Conservation (phyloP, 2,113 vertebrate species). For the Alethe castanea region DNA sequence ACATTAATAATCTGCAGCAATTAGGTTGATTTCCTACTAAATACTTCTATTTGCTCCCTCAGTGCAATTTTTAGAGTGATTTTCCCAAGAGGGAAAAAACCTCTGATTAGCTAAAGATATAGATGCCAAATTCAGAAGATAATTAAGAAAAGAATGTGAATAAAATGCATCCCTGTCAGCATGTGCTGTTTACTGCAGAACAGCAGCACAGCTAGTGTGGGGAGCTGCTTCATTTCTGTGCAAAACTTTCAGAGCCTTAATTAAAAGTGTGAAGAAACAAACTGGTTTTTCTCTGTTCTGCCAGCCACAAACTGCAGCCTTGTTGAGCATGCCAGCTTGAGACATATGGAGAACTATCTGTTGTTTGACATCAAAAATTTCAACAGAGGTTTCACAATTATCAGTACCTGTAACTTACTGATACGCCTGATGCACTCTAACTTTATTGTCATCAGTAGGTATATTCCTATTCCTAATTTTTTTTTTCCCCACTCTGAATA, state of each 20-base stretch:
- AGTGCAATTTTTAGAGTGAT: background rate
- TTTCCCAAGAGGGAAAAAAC: background rate
- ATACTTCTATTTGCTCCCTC: background rate
- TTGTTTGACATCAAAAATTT: background rate
- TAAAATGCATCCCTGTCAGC: background rate
- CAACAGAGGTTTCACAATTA: background rate
- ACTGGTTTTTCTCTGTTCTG: background rate
- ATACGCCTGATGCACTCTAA: background rate
- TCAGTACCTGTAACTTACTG: background rate
- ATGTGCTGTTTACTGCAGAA: background rate
- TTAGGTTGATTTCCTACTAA: background rate
- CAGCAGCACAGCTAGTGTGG: background rate
- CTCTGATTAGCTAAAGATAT: background rate
- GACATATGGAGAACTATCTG: background rate
- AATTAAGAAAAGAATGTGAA: background rate
- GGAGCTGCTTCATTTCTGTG: background rate
- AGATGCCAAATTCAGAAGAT: background rate
- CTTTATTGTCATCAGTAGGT: background rate
- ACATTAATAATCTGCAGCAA: background rate
- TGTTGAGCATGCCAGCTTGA: background rate
- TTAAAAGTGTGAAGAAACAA: background rate
- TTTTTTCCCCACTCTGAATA: background rate
- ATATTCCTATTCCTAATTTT: background rate
- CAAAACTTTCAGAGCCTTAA: background rate
- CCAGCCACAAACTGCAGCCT: background rate